Evolutionary conservation across 2,888 invertebrate species (phyloP).

Genomic region (Rugalucina vietnamica): DNA sequence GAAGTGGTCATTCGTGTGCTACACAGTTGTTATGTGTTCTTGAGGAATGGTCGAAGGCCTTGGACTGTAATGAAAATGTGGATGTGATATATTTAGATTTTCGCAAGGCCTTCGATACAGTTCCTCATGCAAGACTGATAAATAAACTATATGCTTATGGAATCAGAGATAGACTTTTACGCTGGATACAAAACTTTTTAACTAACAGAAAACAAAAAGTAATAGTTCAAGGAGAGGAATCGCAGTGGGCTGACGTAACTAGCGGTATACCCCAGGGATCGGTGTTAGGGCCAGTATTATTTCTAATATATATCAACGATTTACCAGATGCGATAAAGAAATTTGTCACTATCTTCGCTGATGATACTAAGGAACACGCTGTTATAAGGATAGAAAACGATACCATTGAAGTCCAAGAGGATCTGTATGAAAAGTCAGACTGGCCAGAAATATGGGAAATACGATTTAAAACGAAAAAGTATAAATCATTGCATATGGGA

Average conservation of each 20-base stretch:
- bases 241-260: constrained; percentile 7
- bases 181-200: constrained; percentile 28
- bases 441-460: background rate
- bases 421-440: background rate
- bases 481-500: constrained; percentile 2
- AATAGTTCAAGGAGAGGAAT: background rate
- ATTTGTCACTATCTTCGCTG: constrained; percentile 12
- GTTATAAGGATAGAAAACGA: too few relatives aligned
- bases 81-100: constrained; percentile 23
- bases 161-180: background rate
- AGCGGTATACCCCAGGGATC: constrained; percentile 36
- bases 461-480: background rate
- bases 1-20: background rate
- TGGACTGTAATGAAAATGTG: background rate
- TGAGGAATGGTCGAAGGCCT: background rate
- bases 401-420: too few relatives aligned
- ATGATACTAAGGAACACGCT: too few relatives aligned
- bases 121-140: constrained; percentile 9
- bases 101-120: constrained; percentile 24
- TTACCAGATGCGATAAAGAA: background rate
- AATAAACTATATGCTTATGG: constrained; percentile 16
- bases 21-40: background rate
- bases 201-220: constrained; percentile 26
- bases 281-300: constrained; percentile 15
- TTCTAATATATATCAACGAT: constrained; percentile 27